phyloP scores from a whole-genome alignment of 2,888 invertebrate species.

The Brachylomia viminalis region DNA sequence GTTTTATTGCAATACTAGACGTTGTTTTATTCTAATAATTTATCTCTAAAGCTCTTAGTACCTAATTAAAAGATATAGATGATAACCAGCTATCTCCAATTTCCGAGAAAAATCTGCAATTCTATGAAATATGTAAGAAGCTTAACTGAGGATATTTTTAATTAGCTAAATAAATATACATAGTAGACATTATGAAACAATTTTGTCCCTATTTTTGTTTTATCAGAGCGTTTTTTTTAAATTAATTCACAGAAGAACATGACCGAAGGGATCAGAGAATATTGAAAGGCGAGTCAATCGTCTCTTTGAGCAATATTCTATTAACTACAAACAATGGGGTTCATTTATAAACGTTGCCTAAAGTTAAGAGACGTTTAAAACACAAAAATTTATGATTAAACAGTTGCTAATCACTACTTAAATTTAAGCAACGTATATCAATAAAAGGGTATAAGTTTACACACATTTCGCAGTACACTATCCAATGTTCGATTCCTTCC shows the following conservation, averaged over 20 bases:
- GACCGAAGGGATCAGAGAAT: background rate
- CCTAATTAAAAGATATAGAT: background rate
- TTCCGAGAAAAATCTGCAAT: background rate
- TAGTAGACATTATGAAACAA: background rate
- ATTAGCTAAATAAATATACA: background rate
- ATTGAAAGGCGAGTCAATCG: background rate
- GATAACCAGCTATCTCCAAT: background rate
- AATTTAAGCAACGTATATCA: too few relatives aligned
- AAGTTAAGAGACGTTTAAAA: too few relatives aligned
- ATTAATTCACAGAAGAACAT: background rate
- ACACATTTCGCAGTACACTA: background rate
- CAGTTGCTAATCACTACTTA: too few relatives aligned
- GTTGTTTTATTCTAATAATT: background rate
- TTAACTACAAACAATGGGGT: background rate
- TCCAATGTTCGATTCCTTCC: slow-evolving; percentile 24
- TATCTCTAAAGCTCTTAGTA: background rate
- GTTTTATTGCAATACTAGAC: background rate
- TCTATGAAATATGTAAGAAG: background rate
- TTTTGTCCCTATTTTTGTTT: too few relatives aligned
- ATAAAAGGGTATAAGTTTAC: background rate
- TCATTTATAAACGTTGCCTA: too few relatives aligned
- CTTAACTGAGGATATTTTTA: background rate
- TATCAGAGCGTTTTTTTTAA: background rate
- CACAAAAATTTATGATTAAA: too few relatives aligned
- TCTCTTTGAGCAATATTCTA: background rate